Percentiles rank a stretch among this genome's conserved stretches.
These are phyloP conservation scores for Halichondria panicea DNA, from an alignment of 37 sponge, comb jelly and placozoan species.

Conservation along the genomic window DNA sequence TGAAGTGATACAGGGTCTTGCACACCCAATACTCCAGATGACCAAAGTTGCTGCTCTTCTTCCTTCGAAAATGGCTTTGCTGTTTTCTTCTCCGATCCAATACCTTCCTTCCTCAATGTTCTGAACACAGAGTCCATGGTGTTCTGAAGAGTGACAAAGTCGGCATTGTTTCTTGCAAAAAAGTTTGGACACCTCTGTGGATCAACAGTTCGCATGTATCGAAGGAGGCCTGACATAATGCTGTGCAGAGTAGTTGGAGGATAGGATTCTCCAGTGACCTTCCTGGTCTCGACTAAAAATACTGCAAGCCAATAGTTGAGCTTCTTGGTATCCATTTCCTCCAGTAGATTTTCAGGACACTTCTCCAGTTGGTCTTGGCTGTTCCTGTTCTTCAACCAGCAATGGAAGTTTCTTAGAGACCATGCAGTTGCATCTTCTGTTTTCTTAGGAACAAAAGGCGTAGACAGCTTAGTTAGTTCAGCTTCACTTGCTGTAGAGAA, in stretches of 20 bases:
- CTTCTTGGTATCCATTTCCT: neutral
- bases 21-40: constrained; percentile 17
- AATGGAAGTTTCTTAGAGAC: neutral
- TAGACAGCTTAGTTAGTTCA: constrained; percentile 3
- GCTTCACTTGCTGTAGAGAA: neutral
- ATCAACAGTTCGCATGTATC: constrained; percentile 22
- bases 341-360: constrained; percentile 8
- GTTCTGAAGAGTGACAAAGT: neutral
- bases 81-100: neutral
- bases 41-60: constrained; percentile 48
- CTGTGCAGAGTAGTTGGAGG: constrained; percentile 12
- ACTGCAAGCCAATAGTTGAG: constrained; percentile 19
- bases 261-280: constrained; percentile 2
- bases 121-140: constrained; percentile 9
- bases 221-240: constrained; percentile 4
- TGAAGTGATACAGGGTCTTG: constrained; percentile 26
- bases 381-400: constrained; percentile 12
- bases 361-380: neutral
- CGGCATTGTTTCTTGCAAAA: neutral
- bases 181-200: neutral
- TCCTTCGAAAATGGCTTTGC: neutral
- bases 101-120: neutral
- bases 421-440: constrained; percentile 1
- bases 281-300: constrained; percentile 14
- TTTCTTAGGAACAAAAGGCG: constrained; percentile 1